These are phyloP conservation scores for Morpho achilles DNA, from an alignment of 2,888 invertebrate species.

Conservation along the genomic window DNA sequence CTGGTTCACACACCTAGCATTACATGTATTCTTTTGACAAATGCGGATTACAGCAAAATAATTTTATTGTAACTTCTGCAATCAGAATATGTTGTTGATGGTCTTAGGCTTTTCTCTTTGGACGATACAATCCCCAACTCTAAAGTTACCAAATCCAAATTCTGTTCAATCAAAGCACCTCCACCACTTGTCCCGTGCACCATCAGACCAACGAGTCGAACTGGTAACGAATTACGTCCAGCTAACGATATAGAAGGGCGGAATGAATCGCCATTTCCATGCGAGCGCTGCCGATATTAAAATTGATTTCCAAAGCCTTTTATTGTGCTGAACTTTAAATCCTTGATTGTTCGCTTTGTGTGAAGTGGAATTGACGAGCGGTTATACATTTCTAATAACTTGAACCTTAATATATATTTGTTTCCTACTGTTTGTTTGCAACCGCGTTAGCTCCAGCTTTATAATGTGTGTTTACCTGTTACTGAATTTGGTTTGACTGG, in stretches of 20 bases:
- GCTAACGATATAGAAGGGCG: slow-evolving; percentile 29
- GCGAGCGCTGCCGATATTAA: slow-evolving; percentile 31
- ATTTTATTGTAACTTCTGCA: no score
- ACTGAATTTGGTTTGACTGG: no score
- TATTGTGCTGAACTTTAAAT: slow-evolving; percentile 33
- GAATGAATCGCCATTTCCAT: slow-evolving; percentile 28
- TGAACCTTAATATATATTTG: neutral
- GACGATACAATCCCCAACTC: neutral
- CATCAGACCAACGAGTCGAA: slow-evolving; percentile 18
- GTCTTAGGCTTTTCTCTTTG: no score
- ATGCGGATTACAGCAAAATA: no score
- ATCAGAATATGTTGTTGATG: no score
- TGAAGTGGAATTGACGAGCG: slow-evolving; percentile 6
- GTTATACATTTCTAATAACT: slow-evolving; percentile 22
- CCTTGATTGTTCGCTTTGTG: slow-evolving; percentile 33
- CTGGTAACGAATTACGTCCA: slow-evolving; percentile 29
- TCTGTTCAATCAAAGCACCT: neutral
- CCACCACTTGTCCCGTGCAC: slow-evolving; percentile 13
- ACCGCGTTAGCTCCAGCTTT: no score
- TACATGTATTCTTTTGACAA: no score
- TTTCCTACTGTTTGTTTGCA: neutral
- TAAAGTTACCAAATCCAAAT: neutral
- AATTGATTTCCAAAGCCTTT: slow-evolving; percentile 36
- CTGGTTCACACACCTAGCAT: no score
- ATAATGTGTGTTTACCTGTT: no score